phyloP scores from a whole-genome alignment of 2,888 invertebrate species.

The Ennomos quercinarius region DNA sequence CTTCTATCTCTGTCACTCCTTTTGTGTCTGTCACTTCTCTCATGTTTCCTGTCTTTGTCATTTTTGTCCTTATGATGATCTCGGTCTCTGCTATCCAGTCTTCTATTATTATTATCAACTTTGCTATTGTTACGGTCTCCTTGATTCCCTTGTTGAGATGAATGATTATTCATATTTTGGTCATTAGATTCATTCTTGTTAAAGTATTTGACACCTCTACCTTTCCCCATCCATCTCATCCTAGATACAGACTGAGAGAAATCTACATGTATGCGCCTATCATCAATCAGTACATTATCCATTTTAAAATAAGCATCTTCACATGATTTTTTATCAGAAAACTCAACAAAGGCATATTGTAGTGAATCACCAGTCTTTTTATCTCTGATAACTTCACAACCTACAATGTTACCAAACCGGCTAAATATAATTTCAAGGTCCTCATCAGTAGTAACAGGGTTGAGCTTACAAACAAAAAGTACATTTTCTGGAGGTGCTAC shows the following conservation, averaged over 20 bases:
- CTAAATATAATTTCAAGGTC: constrained; percentile 99
- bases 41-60: constrained; percentile 17
- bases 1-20: constrained; percentile 62
- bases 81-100: constrained; percentile 21
- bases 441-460: constrained; percentile 98
- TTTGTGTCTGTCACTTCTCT: constrained; percentile 39
- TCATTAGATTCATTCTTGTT: constrained; percentile 56
- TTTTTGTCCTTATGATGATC: constrained; percentile 39
- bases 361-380: constrained; percentile 96
- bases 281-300: constrained; percentile 99
- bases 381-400: constrained; percentile 98
- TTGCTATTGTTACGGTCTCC: constrained; percentile 14
- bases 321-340: constrained; percentile 95
- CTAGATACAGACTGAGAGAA: constrained; percentile 99
- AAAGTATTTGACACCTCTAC: constrained; percentile 89
- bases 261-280: constrained; percentile 99
- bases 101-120: constrained; percentile 14
- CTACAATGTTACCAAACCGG: constrained; percentile 96
- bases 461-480: constrained; percentile 99
- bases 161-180: constrained; percentile 8
- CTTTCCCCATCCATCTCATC: constrained; percentile 95
- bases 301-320: constrained; percentile 99
- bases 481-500: constrained; percentile 99
- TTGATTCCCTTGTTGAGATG: constrained; percentile 30
- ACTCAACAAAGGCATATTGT: constrained; percentile 99